These are phyloP conservation scores for Acropora yongei DNA, from an alignment of 64 coral and sea anemone genomes.

Conservation along the genomic window DNA sequence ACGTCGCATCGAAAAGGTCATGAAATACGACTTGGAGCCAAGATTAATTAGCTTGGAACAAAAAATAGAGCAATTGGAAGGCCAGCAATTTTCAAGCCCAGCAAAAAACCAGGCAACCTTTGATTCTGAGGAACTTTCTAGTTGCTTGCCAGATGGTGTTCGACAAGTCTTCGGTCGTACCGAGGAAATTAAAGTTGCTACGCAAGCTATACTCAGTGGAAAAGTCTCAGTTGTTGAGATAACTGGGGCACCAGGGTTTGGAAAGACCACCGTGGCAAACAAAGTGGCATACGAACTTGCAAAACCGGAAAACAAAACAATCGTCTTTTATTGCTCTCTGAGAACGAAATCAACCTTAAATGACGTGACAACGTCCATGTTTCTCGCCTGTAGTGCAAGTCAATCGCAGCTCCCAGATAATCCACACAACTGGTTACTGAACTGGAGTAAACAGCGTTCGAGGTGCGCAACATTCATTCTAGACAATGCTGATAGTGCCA, in stretches of 20 bases:
- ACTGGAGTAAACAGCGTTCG: conserved; percentile 44
- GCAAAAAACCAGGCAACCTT: background rate
- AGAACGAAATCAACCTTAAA: conserved; percentile 1
- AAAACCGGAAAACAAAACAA: background rate
- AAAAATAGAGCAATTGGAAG: no score
- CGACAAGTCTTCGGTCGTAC: conserved; percentile 44
- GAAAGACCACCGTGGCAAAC: conserved; percentile 71
- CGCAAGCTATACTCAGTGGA: background rate
- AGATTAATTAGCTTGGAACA: background rate
- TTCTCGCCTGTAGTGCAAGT: conserved; percentile 40
- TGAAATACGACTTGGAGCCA: background rate
- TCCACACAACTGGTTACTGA: conserved; percentile 27
- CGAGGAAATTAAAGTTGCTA: conserved; percentile 7
- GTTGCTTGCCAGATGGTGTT: conserved; percentile 29
- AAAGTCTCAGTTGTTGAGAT: conserved; percentile 4
- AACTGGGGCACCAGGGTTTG: conserved; percentile 71
- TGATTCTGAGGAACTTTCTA: background rate
- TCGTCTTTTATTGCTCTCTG: conserved; percentile 32
- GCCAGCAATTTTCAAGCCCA: background rate
- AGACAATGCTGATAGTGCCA: conserved; percentile 43
- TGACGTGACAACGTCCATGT: conserved; percentile 37
- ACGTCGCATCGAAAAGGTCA: conserved; percentile 1
- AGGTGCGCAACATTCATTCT: conserved; percentile 35
- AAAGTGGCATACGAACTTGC: conserved; percentile 48
- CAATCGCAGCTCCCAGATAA: conserved; percentile 38